Evolutionary conservation across 2,113 vertebrate genomes (phyloP), one percentile per base, ranked within the genome.

Genomic region (Apodemus speciosus): DNA sequence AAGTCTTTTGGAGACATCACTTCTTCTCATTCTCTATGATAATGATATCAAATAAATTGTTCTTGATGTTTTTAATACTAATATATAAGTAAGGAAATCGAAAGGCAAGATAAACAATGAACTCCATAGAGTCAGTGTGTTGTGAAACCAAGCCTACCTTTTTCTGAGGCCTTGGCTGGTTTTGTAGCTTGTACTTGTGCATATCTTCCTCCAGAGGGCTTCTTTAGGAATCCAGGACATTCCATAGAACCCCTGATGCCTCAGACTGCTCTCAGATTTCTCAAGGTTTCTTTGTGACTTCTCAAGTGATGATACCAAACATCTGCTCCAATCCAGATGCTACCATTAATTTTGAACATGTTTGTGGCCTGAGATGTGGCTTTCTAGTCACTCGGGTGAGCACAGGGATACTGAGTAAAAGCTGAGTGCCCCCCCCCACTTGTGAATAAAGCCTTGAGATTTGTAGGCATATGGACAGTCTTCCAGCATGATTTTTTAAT

Each of bases 401-500:
- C 30, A 53, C 5, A 30, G 38, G 38, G 79, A 23, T n/a, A 56
- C 43, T 21, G 72, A 75, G 62, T 46, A 10, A 75, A 79, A 89
- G 73, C 62, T 77, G 71, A 88, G 51, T 40, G 3, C 15, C 16
- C 53, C 64, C 58, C 62, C 89, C 91, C 58, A 64, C 6, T 35
- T 86, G 46, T 51, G 2, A 88, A 88, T 21, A 77, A 21, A 91
- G 62, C 9, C 53, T 85, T 94, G n/a, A 11, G 60, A 72, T 49
- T 83, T 95, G 23, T 89, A 71, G 96, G 32, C 72, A 51, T 16
- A 77, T 4, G 60, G 75, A 97, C 95, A 93, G 60, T 87, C 75
- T 40, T 91, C 60, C 84, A 73, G 60, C 9, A 85, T 83, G 83
- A 88, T n/a, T 85, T 95, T 91, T 89, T 18, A 97, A 95, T 96